Base-by-base conservation (phyloP, 2,797 vertebrate species). In the Lophotriccus pileatus region DNA sequence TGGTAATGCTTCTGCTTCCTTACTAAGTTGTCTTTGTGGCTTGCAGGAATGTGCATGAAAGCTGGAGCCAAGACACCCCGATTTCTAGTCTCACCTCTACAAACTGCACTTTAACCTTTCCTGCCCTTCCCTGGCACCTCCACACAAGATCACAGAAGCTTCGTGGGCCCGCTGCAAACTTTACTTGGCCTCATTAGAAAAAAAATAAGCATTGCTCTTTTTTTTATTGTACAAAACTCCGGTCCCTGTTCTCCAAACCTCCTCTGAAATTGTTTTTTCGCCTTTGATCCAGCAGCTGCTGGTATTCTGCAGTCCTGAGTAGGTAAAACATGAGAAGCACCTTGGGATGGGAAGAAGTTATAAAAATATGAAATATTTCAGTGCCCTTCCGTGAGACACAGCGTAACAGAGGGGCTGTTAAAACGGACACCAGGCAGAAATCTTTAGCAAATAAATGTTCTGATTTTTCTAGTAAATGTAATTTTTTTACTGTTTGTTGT, bases 31-130 rank as follows among this genome's bases (percentile, higher is more conserved):
- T 91, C 96, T 95, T 97, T 90, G 90, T 79, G 91, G 92, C 91
- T 95, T 96, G 63, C 89, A 96, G 91, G 95, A 96, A 96, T 95
- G 94, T 66, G 74, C 91, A 91, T 96, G 93, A 96, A 96, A 94
- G 87, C 89, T 70, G 63, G 95, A 96, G 87, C 85, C 91, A 90
- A 90, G 94, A 84, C 83, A 90, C 94, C 89, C 59, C 46, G 0
- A 91, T 94, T 94, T 95, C 83, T 96, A 58, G 64, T 78, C 87
- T 95, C 92, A 95, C 93, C 90, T 95, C 91, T 95, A 85, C 96
- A 94, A 93, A 91, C 89, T 95, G 96, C 93, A 93, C 93, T 95
- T 95, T 96, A 97, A 95, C 95, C 95, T 96, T 66, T 91, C n/a
- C 82, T 96, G 94, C 93, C 95, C 96, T 96, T 95, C 85, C 83